These are phyloP conservation scores for Elaphurus davidianus DNA, from an alignment of 2,113 vertebrate genomes.

Conservation along the genomic window DNA sequence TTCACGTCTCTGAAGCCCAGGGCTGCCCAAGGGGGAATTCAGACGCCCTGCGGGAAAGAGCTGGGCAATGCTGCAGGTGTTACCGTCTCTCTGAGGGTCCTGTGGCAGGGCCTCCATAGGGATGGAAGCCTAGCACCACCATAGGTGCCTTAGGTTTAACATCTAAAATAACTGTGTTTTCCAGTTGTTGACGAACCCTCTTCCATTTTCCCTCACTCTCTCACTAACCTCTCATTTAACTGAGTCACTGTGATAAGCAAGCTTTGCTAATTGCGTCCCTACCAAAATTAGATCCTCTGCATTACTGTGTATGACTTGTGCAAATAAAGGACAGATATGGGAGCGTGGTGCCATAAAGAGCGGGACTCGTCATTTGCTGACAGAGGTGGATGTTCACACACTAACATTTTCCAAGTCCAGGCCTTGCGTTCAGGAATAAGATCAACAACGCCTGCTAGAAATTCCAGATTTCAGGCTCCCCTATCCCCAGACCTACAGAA, in stretches of 20 bases:
- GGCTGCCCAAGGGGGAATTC: not conserved
- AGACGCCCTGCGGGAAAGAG: not conserved
- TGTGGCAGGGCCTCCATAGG: fast-evolving
- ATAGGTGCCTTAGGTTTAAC: not conserved
- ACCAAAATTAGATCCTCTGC: not conserved
- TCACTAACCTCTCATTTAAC: not conserved
- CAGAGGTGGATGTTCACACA: not conserved
- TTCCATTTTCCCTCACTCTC: not conserved
- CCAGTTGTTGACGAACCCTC: not conserved
- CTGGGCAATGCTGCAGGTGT: not conserved
- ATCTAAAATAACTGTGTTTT: not conserved
- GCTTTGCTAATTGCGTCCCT: not conserved
- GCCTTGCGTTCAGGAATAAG: not conserved
- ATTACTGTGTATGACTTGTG: not conserved
- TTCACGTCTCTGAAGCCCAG: not conserved
- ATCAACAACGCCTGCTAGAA: not conserved
- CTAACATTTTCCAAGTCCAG: not conserved
- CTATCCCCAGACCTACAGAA: not conserved
- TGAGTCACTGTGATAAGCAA: not conserved
- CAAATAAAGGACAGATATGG: not conserved
- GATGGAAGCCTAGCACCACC: not conserved
- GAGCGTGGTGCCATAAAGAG: not conserved
- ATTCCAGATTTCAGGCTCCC: not conserved
- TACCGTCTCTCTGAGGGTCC: not conserved
- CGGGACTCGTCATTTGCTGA: not conserved